Evolutionary conservation across 1,140 invertebrate genomes (phyloP), one percentile per base, ranked within the genome.

Genomic region (Eriosoma lanigerum): DNA sequence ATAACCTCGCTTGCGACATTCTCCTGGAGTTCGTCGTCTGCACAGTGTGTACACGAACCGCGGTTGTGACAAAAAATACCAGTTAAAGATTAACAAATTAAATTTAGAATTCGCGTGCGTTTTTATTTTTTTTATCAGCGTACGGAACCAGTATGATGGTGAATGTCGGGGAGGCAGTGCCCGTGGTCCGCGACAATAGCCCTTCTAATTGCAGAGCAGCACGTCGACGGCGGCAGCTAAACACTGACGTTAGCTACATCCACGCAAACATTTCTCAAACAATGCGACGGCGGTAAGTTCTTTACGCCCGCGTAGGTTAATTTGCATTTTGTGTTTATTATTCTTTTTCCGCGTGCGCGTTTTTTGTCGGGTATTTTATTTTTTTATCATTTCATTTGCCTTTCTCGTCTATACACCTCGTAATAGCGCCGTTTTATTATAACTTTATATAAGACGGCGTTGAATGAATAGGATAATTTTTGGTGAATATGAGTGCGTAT

Each of bases 141-240:
- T 38, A 12, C n/a, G 17, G 3, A 10, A 15, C 2, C 60, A 8
- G 17, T 1, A 19, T 8, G 60, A 5, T 8, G 21, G 21, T 13
- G 13, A 38, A 38, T 8, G 58, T 12, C 0, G 29, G 62, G 32
- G 32, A 44, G 15, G 32, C 46, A 8, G 46, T 48, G 13, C 46
- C 46, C 46, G 46, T 10, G 64, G 64, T 68, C n/a, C 32, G 32
- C 32, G 64, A 68, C 64, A 68, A 68, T 68, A 68, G 64, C 64
- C 64, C 32, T 68, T 68, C 64, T 68, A 68, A 68, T 68, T 68
- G 64, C 64, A 38, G 60, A 29, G 29, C 21, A 26, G 13, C 58
- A 62, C n/a, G 1, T 12, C n/a, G 52, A 21, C 3, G 26, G 6
- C 60, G 15, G 26, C 58, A 8, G n/a, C n/a, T n/a, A n/a, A n/a